Percentiles rank a stretch among this genome's conserved stretches.
phyloP scores from a whole-genome alignment of 2,888 invertebrate species.

The Ptilodon capucinus region DNA sequence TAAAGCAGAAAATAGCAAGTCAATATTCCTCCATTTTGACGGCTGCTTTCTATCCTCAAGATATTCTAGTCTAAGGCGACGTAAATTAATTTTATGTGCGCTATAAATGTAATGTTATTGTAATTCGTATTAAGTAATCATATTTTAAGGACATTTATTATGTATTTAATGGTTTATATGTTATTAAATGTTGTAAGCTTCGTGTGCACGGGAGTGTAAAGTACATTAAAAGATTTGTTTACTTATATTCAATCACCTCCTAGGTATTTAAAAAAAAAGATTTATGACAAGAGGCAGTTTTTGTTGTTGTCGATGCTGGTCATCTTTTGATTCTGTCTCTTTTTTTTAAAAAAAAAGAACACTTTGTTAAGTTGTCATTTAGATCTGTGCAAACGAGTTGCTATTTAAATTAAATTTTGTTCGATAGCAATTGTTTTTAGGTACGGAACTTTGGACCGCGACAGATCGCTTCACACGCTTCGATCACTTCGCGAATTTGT shows the following conservation, averaged over 20 bases:
- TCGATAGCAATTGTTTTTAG: not conserved
- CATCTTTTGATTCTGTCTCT: conserved; percentile 57
- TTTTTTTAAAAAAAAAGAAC: conserved; percentile 50
- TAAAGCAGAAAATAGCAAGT: conserved; percentile 61
- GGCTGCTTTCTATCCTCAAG: conserved; percentile 81
- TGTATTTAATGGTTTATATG: conserved; percentile 62
- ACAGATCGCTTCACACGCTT: conserved; percentile 10
- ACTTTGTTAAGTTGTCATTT: conserved; percentile 43
- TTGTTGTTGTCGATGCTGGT: conserved; percentile 65
- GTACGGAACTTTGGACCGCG: not conserved
- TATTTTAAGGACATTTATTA: conserved; percentile 66
- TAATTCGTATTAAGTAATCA: conserved; percentile 52
- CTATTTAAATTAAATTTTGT: not conserved
- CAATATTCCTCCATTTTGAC: conserved; percentile 66
- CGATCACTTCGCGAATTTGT: conserved; percentile 8
- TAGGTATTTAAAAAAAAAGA: conserved; percentile 51
- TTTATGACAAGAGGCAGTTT: conserved; percentile 42
- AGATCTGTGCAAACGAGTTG: conserved; percentile 2
- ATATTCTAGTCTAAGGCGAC: conserved; percentile 81
- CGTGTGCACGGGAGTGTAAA: conserved; percentile 60
- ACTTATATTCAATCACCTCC: conserved; percentile 60
- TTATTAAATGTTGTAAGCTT: conserved; percentile 75
- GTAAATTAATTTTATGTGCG: conserved; percentile 70
- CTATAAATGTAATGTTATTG: conserved; percentile 75
- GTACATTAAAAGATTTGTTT: conserved; percentile 68